A percentile compares a stretch with the other conserved stretches of the same genome.
phyloP scores from a whole-genome alignment of 2,113 vertebrate species.

The Falcunculus frontatus region DNA sequence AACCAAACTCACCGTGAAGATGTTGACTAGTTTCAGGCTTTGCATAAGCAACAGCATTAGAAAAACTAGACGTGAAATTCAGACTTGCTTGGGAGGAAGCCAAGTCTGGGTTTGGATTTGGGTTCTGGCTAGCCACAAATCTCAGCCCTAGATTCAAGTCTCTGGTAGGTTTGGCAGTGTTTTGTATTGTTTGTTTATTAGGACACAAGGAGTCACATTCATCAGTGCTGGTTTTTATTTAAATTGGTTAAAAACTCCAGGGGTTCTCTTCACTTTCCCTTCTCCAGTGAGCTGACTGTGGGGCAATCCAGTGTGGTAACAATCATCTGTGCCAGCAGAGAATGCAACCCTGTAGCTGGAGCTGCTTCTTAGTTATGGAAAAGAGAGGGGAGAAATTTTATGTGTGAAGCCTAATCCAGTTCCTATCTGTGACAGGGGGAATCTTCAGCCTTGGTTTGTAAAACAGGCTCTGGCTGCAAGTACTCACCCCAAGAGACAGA shows the following conservation, averaged over 20 bases:
- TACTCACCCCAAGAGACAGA: background rate
- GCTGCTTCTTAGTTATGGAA: background rate
- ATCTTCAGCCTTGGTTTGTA: background rate
- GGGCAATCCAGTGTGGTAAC: background rate
- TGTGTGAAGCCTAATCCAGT: background rate
- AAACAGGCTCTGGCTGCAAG: background rate
- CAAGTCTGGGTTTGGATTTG: background rate
- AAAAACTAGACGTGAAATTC: background rate
- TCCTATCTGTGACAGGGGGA: background rate
- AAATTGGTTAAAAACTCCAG: background rate
- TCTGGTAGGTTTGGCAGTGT: background rate
- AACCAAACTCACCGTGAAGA: background rate
- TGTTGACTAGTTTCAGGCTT: background rate
- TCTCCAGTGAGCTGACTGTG: background rate
- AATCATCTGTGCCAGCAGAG: background rate
- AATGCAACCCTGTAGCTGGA: background rate
- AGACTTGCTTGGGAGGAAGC: background rate
- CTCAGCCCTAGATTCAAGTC: background rate
- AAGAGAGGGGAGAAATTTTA: background rate
- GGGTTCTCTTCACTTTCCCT: background rate
- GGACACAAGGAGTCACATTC: background rate
- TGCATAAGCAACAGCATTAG: background rate
- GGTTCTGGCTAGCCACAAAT: background rate
- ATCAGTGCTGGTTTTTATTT: background rate
- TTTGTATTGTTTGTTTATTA: background rate